These are phyloP conservation scores for Alligator mississippiensis DNA, from an alignment of 2,113 vertebrate species.

Conservation along the genomic window DNA sequence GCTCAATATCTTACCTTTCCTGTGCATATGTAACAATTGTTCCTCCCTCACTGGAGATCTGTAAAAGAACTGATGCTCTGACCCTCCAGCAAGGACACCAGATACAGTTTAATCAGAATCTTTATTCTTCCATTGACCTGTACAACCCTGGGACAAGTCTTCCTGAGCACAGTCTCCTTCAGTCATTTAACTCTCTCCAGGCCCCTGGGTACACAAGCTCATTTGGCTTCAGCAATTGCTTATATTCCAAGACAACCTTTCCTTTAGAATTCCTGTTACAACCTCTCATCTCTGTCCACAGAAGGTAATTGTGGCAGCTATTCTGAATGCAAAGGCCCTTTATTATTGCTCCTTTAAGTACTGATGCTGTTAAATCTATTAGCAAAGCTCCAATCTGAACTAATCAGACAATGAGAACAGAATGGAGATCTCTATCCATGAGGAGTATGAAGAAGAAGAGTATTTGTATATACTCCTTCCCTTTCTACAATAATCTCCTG, in stretches of 20 bases:
- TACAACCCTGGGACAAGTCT: neutral
- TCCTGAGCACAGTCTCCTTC: neutral
- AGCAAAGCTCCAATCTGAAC: neutral
- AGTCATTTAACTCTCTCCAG: neutral
- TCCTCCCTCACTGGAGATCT: neutral
- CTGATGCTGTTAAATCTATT: rapidly evolving
- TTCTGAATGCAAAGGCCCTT: neutral
- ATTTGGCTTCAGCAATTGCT: neutral
- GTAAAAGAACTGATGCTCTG: neutral
- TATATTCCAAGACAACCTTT: neutral
- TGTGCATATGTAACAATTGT: neutral
- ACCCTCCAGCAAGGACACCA: neutral
- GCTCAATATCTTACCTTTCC: neutral
- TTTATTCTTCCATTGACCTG: neutral
- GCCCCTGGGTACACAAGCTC: neutral
- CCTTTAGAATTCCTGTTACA: neutral
- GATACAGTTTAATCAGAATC: neutral
- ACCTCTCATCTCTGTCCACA: neutral
- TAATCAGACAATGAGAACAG: neutral
- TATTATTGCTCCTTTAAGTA: rapidly evolving
- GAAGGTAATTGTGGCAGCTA: neutral
- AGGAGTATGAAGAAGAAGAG: neutral
- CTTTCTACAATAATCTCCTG: neutral
- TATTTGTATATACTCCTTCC: neutral
- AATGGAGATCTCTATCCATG: neutral